Evolutionary conservation across 1,140 invertebrate species (phyloP).

Genomic region (Anoplolepis gracilipes): DNA sequence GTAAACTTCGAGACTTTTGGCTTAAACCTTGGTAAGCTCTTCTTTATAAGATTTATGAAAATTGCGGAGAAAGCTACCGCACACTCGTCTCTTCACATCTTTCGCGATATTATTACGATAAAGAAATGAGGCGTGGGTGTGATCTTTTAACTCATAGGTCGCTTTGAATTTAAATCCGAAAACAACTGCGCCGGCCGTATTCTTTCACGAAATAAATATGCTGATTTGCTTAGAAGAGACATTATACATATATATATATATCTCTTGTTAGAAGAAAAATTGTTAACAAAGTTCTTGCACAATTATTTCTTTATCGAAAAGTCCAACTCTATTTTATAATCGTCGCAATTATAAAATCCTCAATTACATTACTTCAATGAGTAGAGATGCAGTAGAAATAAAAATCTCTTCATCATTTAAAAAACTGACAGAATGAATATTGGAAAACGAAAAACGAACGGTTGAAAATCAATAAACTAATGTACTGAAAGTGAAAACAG

Average conservation of each 20-base stretch:
- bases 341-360: too few relatives aligned
- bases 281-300: too few relatives aligned
- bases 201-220: conserved; percentile 39
- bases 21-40: conserved; percentile 43
- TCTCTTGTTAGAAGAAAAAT: too few relatives aligned
- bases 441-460: conserved; percentile 40
- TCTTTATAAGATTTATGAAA: conserved; percentile 16
- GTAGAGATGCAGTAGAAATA: too few relatives aligned
- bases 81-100: background rate
- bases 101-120: conserved; percentile 26
- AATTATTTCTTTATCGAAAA: too few relatives aligned
- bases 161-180: conserved; percentile 33
- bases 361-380: too few relatives aligned
- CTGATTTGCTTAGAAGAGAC: conserved; percentile 14
- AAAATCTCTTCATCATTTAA: conserved; percentile 45
- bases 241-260: too few relatives aligned
- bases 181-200: background rate
- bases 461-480: conserved; percentile 42
- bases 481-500: conserved; percentile 46
- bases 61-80: conserved; percentile 19
- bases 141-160: conserved; percentile 4
- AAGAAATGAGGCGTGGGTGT: conserved; percentile 1
- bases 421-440: conserved; percentile 50
- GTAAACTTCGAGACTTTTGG: conserved; percentile 50
- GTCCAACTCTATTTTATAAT: too few relatives aligned